Evolutionary conservation across 2,888 invertebrate genomes (phyloP).

Genomic region (Julus scanicus): DNA sequence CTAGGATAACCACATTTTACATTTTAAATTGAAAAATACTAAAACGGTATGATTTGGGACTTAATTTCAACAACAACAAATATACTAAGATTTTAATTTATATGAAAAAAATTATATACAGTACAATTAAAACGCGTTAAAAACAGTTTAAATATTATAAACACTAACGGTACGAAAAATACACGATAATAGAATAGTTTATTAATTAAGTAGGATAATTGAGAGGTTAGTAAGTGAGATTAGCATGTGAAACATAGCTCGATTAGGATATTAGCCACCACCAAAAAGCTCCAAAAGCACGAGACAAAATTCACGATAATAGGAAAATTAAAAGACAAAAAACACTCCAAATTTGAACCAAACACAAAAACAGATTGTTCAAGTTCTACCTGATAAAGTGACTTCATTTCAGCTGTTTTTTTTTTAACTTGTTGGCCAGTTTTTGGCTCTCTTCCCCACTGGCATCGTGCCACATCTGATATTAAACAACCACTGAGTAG

Average conservation of each 20-base stretch:
- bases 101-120: too few species aligned
- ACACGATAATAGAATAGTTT: too few species aligned
- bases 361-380: neutral
- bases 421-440: neutral
- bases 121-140: too few species aligned
- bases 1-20: too few species aligned
- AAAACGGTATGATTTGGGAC: too few species aligned
- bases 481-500: conserved; percentile 7
- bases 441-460: neutral
- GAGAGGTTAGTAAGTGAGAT: too few species aligned
- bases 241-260: neutral
- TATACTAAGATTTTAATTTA: too few species aligned
- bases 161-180: too few species aligned
- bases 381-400: conserved; percentile 9
- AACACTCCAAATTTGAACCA: neutral
- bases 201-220: too few species aligned
- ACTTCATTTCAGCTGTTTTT: neutral
- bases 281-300: neutral
- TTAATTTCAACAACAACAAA: too few species aligned
- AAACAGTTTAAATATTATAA: too few species aligned
- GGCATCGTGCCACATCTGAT: conserved; percentile 23
- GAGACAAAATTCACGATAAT: neutral
- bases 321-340: neutral
- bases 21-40: too few species aligned
- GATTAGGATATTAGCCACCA: conserved; percentile 17